Evolutionary conservation across 2,113 vertebrate genomes (phyloP).

Genomic region (Condylura cristata): DNA sequence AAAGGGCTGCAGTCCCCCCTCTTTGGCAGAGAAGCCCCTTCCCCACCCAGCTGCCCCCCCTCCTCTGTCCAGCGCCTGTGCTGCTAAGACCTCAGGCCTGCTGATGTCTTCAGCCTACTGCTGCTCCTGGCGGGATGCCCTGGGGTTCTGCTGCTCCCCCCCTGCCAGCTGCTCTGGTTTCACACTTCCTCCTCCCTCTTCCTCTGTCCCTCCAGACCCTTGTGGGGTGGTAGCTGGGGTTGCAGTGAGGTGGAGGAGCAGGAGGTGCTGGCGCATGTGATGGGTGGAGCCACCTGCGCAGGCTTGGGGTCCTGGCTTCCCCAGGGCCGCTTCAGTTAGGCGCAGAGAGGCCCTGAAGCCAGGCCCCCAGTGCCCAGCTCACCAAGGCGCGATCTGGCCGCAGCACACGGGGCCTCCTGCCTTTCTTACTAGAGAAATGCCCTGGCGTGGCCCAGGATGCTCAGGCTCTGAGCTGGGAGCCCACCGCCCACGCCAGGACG

Average conservation of each 20-base stretch:
- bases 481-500: rapidly evolving
- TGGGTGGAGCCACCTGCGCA: rapidly evolving
- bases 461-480: background rate
- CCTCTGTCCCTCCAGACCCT: background rate
- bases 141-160: background rate
- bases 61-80: background rate
- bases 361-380: background rate
- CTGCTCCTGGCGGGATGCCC: rapidly evolving
- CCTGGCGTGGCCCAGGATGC: rapidly evolving
- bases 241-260: rapidly evolving
- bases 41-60: too few species aligned
- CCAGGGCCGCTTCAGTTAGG: background rate
- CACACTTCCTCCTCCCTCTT: background rate
- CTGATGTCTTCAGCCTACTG: rapidly evolving
- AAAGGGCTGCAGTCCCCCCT: background rate
- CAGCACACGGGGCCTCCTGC: rapidly evolving
- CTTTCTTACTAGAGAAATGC: background rate
- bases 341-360: rapidly evolving
- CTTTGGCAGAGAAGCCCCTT: rapidly evolving
- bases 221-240: background rate
- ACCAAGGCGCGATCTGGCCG: background rate
- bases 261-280: rapidly evolving
- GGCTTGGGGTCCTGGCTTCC: background rate
- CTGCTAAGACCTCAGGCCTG: rapidly evolving
- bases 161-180: background rate